Evolutionary conservation across 2,888 invertebrate genomes (phyloP), one percentile per base, ranked within the genome.

Genomic region (Copidosoma aretas): DNA sequence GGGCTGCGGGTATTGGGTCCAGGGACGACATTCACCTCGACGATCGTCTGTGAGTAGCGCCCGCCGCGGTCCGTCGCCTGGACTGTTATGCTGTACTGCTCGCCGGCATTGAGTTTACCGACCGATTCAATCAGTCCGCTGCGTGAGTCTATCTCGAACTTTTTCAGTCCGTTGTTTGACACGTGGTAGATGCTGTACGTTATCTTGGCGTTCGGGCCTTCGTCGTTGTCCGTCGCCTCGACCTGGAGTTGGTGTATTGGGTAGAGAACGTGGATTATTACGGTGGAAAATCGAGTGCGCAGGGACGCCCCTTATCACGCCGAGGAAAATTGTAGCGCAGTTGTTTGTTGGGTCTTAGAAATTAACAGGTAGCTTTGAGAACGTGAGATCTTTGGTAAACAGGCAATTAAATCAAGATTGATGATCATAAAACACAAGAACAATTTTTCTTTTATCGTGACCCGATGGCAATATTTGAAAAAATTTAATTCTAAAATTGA

Each of bases 101-200:
- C 94, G 0, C 95, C 95, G 0, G 94, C 92, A 80, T 91, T 89
- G 15, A 95, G 82, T 66, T 93, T 91, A 4, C 92, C 92, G n/a
- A 90, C 88, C 21, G 93, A 91, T 70, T 93, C 91, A 82, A 91
- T 90, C 74, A 91, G 88, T 25, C 95, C 95, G 17, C 91, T 91
- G 76, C 87, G 87, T 60, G 92, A 89, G 80, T 95, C 91, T 77
- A 96, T 94, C 77, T 89, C 88, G 82, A 96, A 95, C 84, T 93
- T 94, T 77, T 91, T 91, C 71, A 90, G 88, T 1, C 95, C 95
- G 83, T 94, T 94, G 84, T 95, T 95, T 71, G 95, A 94, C 12
- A 95, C 93, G 85, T 95, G 95, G 82, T 93, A 93, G 73, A 96
- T 93, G 76, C 91, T 91, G 85, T 94, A 96, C 51, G 89, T 88